phyloP scores from a whole-genome alignment of 2,113 vertebrate genomes.

The Apteryx owenii region DNA sequence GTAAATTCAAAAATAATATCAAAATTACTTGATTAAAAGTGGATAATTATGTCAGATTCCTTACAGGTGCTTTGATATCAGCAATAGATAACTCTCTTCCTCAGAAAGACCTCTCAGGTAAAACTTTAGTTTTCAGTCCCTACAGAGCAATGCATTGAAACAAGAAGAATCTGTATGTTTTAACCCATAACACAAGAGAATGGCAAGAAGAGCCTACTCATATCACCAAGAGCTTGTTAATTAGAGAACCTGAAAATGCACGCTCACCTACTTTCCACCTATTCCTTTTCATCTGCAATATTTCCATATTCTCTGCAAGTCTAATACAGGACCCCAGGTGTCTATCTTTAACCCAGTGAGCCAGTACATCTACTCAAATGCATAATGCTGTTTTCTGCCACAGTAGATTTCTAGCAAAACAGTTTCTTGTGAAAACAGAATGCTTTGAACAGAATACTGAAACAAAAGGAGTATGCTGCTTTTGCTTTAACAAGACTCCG shows the following conservation, averaged over 20 bases:
- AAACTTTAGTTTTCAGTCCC: background rate
- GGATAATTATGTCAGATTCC: background rate
- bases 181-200: background rate
- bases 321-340: constrained; percentile 17
- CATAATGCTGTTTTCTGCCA: constrained; percentile 39
- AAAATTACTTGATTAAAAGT: background rate
- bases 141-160: background rate
- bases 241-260: background rate
- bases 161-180: background rate
- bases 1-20: background rate
- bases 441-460: background rate
- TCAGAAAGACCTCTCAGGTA: background rate
- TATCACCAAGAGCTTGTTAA: background rate
- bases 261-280: background rate
- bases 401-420: background rate
- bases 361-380: constrained; percentile 9
- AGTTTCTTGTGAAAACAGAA: background rate
- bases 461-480: background rate
- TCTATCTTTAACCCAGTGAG: background rate
- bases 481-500: background rate
- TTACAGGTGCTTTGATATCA: background rate
- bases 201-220: background rate
- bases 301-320: background rate
- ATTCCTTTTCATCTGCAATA: background rate
- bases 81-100: background rate